Evolutionary conservation across 1,140 invertebrate genomes (phyloP).

Genomic region (Watersipora subatra): DNA sequence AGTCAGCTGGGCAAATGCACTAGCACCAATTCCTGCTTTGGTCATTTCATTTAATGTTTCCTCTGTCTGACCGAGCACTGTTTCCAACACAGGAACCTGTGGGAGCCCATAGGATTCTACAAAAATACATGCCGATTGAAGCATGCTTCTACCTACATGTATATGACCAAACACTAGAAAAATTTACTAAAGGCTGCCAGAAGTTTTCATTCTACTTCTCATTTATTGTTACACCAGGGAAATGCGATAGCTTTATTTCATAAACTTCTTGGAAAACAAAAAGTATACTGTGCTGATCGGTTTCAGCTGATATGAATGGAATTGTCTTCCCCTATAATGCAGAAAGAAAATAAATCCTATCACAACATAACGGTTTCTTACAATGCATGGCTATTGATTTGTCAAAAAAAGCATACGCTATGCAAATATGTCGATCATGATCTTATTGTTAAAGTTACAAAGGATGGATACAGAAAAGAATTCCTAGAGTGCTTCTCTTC

Average conservation of each 20-base stretch:
- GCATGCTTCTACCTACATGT: neutral
- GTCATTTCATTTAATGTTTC: slow-evolving; percentile 79
- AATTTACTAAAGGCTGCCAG: neutral
- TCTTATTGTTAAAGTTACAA: no score
- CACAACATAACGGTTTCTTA: no score
- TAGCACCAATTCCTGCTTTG: slow-evolving; percentile 71
- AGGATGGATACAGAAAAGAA: no score
- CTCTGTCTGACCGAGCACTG: slow-evolving; percentile 72
- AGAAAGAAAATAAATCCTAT: no score
- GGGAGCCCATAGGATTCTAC: slow-evolving; percentile 76
- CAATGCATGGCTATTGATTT: no score
- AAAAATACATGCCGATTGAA: slow-evolving; percentile 18
- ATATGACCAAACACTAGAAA: neutral
- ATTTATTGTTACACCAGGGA: neutral
- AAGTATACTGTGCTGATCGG: neutral
- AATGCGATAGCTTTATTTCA: no score
- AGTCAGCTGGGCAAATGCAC: slow-evolving; percentile 56
- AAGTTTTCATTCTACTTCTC: neutral
- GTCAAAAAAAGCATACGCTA: no score
- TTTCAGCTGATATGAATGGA: neutral
- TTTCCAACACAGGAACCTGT: slow-evolving; percentile 75
- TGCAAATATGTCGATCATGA: no score
- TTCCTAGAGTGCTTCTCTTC: no score
- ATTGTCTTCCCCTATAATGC: no score
- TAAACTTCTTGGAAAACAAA: neutral